Evolutionary conservation across 2,888 invertebrate species (phyloP).

Genomic region (Tuta absoluta): DNA sequence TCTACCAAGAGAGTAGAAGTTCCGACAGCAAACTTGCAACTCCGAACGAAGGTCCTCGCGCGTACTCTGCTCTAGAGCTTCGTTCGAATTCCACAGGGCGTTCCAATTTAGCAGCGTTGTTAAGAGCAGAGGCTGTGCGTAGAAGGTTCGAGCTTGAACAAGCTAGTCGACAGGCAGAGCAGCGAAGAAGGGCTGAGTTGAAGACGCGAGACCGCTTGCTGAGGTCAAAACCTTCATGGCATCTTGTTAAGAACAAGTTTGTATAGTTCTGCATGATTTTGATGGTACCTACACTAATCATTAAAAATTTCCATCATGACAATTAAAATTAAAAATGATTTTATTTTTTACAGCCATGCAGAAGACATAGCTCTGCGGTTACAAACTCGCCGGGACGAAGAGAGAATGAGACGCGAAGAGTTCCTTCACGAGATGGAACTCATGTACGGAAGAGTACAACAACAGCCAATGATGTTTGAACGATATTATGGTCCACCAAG

Average conservation of each 20-base stretch:
- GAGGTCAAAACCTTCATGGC: conserved; percentile 86
- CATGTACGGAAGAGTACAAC: conserved; percentile 86
- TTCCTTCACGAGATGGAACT: conserved; percentile 86
- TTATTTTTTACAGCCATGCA: conserved; percentile 71
- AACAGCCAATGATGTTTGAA: conserved; percentile 86
- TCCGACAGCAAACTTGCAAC: conserved; percentile 53
- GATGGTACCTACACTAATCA: too few relatives aligned
- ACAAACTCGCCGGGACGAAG: conserved; percentile 85
- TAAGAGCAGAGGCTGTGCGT: conserved; percentile 83
- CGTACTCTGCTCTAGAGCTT: conserved; percentile 72
- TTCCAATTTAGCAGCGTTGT: conserved; percentile 85
- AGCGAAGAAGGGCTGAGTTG: conserved; percentile 80
- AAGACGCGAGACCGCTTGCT: conserved; percentile 82
- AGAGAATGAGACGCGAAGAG: conserved; percentile 84
- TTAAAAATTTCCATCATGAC: too few relatives aligned
- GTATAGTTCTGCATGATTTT: background rate
- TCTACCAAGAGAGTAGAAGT: conserved; percentile 65
- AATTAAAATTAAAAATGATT: too few relatives aligned
- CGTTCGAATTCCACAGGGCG: conserved; percentile 65
- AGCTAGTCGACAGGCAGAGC: conserved; percentile 80
- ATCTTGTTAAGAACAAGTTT: conserved; percentile 82
- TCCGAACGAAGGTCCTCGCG: conserved; percentile 52
- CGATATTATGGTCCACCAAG: conserved; percentile 82
- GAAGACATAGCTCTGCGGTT: conserved; percentile 85
- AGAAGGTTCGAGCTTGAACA: conserved; percentile 84